A percentile compares a stretch with the other conserved stretches of the same genome.
Evolutionary conservation across 2,797 vertebrate genomes (phyloP).

Genomic region (Benthosema pterotum): DNA sequence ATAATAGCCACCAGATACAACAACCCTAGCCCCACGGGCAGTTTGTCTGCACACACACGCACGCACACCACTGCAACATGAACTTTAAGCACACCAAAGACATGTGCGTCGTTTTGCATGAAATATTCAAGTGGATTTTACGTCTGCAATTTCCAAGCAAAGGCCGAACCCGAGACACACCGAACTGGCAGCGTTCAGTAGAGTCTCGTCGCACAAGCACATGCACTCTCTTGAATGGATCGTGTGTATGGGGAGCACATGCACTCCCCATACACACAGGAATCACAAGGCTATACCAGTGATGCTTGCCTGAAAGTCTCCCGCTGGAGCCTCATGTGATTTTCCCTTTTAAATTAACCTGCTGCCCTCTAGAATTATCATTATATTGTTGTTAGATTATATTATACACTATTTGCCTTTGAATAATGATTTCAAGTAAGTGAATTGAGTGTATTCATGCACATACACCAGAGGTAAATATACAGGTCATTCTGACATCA

Average conservation of each 20-base stretch:
- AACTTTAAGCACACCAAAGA: conserved; percentile 42
- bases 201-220: background rate
- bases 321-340: background rate
- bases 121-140: conserved; percentile 48
- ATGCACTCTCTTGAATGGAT: background rate
- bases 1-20: conserved; percentile 38
- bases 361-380: background rate
- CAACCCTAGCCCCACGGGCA: conserved; percentile 38
- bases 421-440: too few relatives aligned
- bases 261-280: too few relatives aligned
- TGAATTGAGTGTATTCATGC: too few relatives aligned
- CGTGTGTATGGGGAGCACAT: background rate
- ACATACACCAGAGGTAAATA: too few relatives aligned
- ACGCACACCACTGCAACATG: conserved; percentile 22
- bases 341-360: conserved; percentile 3
- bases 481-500: too few relatives aligned
- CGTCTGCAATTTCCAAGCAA: conserved; percentile 6
- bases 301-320: background rate
- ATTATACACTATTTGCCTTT: too few relatives aligned
- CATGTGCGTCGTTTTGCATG: conserved; percentile 35
- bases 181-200: background rate
- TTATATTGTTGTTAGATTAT: too few relatives aligned
- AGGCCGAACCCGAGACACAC: background rate
- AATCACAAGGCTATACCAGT: too few relatives aligned
- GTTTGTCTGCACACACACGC: conserved; percentile 27